A percentile compares a stretch with the other conserved stretches of the same genome.
Evolutionary conservation across 1,140 invertebrate genomes (phyloP).

Genomic region (Plodia interpunctella): DNA sequence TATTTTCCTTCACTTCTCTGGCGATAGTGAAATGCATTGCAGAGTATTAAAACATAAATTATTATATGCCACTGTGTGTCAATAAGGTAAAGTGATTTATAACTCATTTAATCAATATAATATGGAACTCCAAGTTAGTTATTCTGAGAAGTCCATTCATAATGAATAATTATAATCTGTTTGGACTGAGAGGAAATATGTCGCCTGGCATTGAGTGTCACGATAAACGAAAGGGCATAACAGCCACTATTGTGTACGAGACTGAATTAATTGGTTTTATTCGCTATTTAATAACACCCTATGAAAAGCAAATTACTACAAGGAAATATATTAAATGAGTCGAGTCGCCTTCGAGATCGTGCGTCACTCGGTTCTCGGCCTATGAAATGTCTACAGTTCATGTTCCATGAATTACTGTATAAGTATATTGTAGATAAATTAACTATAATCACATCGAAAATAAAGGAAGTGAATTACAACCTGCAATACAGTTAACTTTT

Average conservation of each 20-base stretch:
- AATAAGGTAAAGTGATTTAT: slow-evolving; percentile 19
- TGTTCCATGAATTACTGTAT: neutral
- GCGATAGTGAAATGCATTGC: neutral
- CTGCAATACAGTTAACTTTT: neutral
- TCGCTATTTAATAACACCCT: slow-evolving; percentile 7
- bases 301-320: neutral
- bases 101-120: slow-evolving; percentile 27
- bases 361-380: neutral
- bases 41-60: neutral
- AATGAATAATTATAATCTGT: slow-evolving; percentile 48
- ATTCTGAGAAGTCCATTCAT: slow-evolving; percentile 60
- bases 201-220: slow-evolving; percentile 28
- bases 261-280: slow-evolving; percentile 7
- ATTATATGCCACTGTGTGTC: neutral
- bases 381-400: neutral
- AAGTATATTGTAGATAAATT: neutral
- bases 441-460: neutral
- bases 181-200: slow-evolving; percentile 3
- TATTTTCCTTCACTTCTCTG: neutral
- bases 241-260: slow-evolving; percentile 2
- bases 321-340: neutral
- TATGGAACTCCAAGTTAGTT: slow-evolving; percentile 38
- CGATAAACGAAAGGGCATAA: slow-evolving; percentile 9
- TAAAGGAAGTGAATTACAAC: neutral
- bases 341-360: neutral